Evolutionary conservation across 2,888 invertebrate species (phyloP), one percentile per base, ranked within the genome.

Genomic region (Lysandra coridon): DNA sequence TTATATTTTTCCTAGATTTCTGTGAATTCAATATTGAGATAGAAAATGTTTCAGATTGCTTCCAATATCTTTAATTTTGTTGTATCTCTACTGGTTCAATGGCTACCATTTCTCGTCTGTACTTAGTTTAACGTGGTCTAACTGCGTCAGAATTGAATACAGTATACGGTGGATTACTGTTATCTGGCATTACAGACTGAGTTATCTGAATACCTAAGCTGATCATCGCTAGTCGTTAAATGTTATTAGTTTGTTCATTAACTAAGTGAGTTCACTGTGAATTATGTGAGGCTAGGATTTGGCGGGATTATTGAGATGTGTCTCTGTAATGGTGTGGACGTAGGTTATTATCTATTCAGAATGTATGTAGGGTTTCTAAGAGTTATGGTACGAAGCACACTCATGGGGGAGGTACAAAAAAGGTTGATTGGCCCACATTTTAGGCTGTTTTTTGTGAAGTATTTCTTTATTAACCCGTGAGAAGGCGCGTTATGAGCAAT

Each of bases 171-270:
- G 69, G 69, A 69, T 69, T 69, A 69, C 69, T 69, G 69, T 23
- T 10, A 69, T 69, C 30, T 33, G 14, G 37, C 69, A 69, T 69
- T 69, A 69, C 69, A 12, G 69, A 33, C 33, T 69, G 69, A 69
- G 33, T 69, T 69, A 69, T 37, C 69, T 37, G 17, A 69, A 33
- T 69, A 69, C 17, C 37, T 69, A 69, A 69, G 30, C 64, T 64
- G 69, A 69, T 69, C 33, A 69, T 69, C 14, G 69, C 69, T 37
- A 69, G 69, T 17, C 33, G 12, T 69, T 69, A 69, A 33, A 37
- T 37, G 69, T 69, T 37, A 69, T 69, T 37, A 69, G 69, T 69
- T 69, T 37, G 69, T 69, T 69, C 69, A 69, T 69, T 69, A 69
- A 69, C 69, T 33, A 37, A 33, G 69, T 69, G 33, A 17, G 17